Evolutionary conservation across 2,113 vertebrate genomes (phyloP).

Genomic region (Crotalus helleri): DNA sequence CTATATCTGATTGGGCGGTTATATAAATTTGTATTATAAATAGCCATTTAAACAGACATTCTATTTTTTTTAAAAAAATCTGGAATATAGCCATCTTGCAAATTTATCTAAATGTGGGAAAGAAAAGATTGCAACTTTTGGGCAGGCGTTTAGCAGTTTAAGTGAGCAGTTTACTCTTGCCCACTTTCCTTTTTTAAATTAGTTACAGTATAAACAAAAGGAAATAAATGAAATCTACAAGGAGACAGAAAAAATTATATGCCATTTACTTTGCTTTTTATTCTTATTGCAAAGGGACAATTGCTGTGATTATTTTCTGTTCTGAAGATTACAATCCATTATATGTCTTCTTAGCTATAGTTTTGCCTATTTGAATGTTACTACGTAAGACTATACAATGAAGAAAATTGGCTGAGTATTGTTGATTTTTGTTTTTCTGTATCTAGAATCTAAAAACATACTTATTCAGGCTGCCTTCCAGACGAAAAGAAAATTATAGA

Average conservation of each 20-base stretch:
- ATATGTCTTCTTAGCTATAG: neutral
- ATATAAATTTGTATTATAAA: neutral
- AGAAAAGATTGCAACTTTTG: neutral
- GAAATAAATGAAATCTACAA: neutral
- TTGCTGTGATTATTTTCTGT: neutral
- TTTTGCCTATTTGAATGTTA: neutral
- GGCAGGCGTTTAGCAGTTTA: neutral
- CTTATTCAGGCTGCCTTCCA: constrained; percentile 7
- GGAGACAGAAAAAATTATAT: neutral
- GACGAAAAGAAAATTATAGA: constrained; percentile 1
- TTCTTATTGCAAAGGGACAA: neutral
- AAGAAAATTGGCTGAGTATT: neutral
- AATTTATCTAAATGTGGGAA: neutral
- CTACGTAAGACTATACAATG: neutral
- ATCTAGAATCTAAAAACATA: constrained; percentile 21
- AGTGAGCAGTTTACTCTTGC: no score
- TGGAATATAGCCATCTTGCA: neutral
- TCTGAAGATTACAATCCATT: neutral
- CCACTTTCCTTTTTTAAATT: neutral
- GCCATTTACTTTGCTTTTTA: neutral
- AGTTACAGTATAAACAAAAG: neutral
- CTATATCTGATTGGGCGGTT: neutral
- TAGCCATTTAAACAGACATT: neutral
- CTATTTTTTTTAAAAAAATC: neutral
- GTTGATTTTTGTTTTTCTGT: neutral